Evolutionary conservation across 2,113 vertebrate genomes (phyloP).

Genomic region (Thymallus thymallus): DNA sequence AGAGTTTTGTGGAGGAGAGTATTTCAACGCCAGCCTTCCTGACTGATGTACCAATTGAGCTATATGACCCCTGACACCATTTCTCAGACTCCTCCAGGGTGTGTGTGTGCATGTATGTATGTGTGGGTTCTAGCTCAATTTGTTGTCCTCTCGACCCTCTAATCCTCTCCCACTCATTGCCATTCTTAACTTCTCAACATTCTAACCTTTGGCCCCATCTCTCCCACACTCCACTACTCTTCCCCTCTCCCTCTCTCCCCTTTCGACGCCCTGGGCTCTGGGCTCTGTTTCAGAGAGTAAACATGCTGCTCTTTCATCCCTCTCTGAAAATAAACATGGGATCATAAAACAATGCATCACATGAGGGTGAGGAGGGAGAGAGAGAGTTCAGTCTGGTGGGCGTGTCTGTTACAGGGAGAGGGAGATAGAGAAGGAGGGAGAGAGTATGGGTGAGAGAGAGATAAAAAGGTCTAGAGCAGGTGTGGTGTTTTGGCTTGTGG

Average conservation of each 20-base stretch:
- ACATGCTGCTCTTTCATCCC: no score
- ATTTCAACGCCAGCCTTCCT: no score
- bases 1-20: not conserved
- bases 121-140: not conserved
- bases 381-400: not conserved
- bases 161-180: not conserved
- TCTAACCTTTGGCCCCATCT: not conserved
- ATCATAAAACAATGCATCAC: not conserved
- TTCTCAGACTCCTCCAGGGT: not conserved
- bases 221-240: not conserved
- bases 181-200: not conserved
- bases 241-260: not conserved
- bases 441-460: no score
- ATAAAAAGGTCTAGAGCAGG: not conserved
- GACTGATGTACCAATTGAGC: no score
- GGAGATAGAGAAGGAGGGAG: not conserved
- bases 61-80: no score
- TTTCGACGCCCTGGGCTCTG: not conserved
- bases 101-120: not conserved
- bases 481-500: not conserved
- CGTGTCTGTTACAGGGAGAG: not conserved
- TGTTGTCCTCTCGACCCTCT: constrained; percentile 13
- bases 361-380: not conserved
- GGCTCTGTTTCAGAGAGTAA: no score
- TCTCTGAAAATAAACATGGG: not conserved